phyloP scores from a whole-genome alignment of 2,888 invertebrate species.

The Diarsia mendica region DNA sequence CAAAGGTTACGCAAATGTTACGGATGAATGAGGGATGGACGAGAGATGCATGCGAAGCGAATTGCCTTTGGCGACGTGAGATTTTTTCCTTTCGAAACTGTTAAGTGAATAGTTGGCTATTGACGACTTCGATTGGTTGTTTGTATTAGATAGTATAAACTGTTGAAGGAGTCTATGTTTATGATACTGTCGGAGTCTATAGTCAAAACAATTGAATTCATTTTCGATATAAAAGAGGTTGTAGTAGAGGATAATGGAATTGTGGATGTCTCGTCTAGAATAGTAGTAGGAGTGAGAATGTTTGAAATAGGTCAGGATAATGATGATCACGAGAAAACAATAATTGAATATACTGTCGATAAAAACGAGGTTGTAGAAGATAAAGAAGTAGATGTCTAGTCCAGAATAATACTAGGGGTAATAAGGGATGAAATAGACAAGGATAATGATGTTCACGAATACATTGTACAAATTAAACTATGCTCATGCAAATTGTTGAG shows the following conservation, averaged over 20 bases:
- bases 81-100: slow-evolving; percentile 15
- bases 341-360: no score
- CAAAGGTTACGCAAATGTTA: slow-evolving; percentile 71
- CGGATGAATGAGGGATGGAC: slow-evolving; percentile 72
- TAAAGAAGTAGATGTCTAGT: no score
- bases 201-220: neutral
- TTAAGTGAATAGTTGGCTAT: neutral
- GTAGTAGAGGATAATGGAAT: neutral
- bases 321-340: neutral
- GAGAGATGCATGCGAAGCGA: slow-evolving; percentile 70
- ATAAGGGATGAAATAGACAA: neutral
- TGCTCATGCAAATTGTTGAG: slow-evolving; percentile 20
- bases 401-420: neutral
- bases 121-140: neutral
- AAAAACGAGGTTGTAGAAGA: no score
- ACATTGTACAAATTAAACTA: neutral
- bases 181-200: neutral
- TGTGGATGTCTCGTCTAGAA: neutral
- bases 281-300: neutral
- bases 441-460: neutral
- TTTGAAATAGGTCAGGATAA: neutral
- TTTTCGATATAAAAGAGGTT: neutral
- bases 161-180: neutral
- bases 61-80: slow-evolving; percentile 49
- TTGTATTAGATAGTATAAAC: no score